A percentile compares a stretch with the other conserved stretches of the same genome.
These are phyloP conservation scores for Zalophus californianus DNA, from an alignment of 2,797 vertebrate genomes.

Conservation along the genomic window DNA sequence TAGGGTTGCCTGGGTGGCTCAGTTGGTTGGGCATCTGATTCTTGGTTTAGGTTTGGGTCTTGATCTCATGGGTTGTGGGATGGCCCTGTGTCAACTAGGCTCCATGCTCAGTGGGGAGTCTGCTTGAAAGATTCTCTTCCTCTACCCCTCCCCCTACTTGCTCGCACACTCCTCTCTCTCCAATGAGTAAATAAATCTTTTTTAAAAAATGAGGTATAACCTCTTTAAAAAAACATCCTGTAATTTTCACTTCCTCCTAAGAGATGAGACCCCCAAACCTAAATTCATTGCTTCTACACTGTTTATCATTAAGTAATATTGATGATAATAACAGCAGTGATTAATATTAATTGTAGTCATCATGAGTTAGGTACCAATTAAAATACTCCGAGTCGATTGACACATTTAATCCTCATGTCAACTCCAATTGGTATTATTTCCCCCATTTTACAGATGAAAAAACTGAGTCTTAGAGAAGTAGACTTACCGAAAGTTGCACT, in stretches of 20 bases:
- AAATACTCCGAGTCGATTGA: background rate
- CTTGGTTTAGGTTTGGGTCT: too few relatives aligned
- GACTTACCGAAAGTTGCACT: background rate
- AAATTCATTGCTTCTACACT: background rate
- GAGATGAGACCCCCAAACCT: background rate
- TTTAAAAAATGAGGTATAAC: too few relatives aligned
- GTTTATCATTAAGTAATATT: background rate
- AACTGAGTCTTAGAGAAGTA: background rate
- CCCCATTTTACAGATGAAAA: background rate
- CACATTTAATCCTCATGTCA: background rate
- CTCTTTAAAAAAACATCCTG: background rate
- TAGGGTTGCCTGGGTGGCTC: too few relatives aligned
- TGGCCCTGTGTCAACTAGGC: too few relatives aligned
- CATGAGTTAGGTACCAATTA: background rate
- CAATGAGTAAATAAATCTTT: too few relatives aligned
- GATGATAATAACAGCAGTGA: background rate
- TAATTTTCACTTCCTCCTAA: slow-evolving; percentile 18
- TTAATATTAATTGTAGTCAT: background rate
- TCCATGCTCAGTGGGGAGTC: too few relatives aligned
- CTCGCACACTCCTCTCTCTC: too few relatives aligned
- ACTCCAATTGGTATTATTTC: background rate
- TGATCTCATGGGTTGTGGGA: too few relatives aligned
- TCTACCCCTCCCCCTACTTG: too few relatives aligned
- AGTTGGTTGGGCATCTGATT: too few relatives aligned
- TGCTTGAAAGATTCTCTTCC: too few relatives aligned